Evolutionary conservation across 2,797 vertebrate species (phyloP).

Genomic region (Chelidonichthys spinosus): DNA sequence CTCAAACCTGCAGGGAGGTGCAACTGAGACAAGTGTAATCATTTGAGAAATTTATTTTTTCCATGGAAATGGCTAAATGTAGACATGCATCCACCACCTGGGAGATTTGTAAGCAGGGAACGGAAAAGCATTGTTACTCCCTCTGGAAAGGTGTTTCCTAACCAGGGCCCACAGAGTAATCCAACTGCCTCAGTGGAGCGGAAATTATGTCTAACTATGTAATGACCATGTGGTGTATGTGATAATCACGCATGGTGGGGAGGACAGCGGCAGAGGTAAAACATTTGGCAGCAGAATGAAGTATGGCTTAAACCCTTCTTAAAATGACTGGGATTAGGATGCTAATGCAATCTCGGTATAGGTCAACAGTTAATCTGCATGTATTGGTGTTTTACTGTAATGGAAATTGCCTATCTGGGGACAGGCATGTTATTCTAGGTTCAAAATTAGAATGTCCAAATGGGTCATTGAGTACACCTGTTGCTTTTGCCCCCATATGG

Average conservation of each 20-base stretch:
- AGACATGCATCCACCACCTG: slow-evolving; percentile 13
- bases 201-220: slow-evolving; percentile 35
- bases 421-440: not conserved
- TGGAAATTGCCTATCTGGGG: slow-evolving; percentile 6
- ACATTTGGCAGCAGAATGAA: slow-evolving; percentile 10
- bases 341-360: slow-evolving; percentile 12
- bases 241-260: not conserved
- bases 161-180: slow-evolving; percentile 11
- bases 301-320: slow-evolving; percentile 16
- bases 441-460: not conserved
- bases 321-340: slow-evolving; percentile 44
- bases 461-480: not conserved
- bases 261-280: slow-evolving; percentile 6
- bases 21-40: too few species aligned
- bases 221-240: slow-evolving; percentile 8
- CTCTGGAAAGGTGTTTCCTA: slow-evolving; percentile 35
- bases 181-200: slow-evolving; percentile 17
- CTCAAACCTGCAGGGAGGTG: not conserved
- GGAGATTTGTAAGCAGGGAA: slow-evolving; percentile 35
- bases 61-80: slow-evolving; percentile 5
- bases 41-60: not conserved
- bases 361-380: slow-evolving; percentile 23
- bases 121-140: slow-evolving; percentile 48
- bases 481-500: not conserved
- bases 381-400: not conserved